phyloP scores from a whole-genome alignment of 2,888 invertebrate species.

The Nasonovia ribisnigri region DNA sequence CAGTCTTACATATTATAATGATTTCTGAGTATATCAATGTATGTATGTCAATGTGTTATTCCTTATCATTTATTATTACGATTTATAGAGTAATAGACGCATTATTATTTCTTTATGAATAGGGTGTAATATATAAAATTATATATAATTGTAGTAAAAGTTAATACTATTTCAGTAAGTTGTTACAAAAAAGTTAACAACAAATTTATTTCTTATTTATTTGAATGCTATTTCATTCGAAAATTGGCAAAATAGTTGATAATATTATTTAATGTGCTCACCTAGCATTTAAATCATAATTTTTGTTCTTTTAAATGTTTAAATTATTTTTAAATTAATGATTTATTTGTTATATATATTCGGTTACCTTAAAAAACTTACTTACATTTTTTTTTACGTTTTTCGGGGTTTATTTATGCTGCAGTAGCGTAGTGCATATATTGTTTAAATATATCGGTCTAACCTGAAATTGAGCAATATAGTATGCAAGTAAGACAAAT shows the following conservation, averaged over 20 bases:
- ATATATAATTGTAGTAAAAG: background rate
- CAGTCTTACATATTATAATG: background rate
- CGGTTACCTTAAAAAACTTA: background rate
- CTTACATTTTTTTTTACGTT: background rate
- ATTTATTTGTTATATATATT: background rate
- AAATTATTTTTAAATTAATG: background rate
- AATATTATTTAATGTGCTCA: background rate
- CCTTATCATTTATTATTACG: background rate
- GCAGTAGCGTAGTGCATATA: background rate
- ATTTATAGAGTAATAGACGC: background rate
- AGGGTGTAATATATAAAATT: background rate
- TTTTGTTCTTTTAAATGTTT: background rate
- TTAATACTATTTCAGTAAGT: background rate
- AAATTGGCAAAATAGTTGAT: background rate
- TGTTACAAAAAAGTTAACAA: background rate
- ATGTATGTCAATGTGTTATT: constrained; percentile 1
- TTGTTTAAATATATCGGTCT: constrained; percentile 35
- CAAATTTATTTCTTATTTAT: background rate
- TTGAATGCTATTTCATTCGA: background rate
- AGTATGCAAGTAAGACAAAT: constrained; percentile 25
- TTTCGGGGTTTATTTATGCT: background rate
- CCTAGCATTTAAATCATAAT: background rate
- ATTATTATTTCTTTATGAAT: background rate
- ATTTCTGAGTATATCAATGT: constrained; percentile 18
- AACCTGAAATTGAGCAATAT: constrained; percentile 41